A percentile compares a stretch with the other conserved stretches of the same genome.
Conservation (phyloP, 2,888 invertebrate genomes). For the Thymelicus lineola region DNA sequence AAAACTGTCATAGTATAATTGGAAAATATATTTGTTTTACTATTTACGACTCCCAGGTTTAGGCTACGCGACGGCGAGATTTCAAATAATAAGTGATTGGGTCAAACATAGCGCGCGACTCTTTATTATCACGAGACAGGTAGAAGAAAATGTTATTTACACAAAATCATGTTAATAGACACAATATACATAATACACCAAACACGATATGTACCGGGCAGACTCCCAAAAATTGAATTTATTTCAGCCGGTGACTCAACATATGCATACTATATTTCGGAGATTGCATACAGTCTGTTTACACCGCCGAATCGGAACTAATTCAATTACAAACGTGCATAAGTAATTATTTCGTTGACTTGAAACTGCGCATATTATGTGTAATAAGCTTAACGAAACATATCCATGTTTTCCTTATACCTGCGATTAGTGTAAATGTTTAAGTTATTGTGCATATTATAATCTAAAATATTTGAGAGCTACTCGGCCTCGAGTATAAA, state of each 20-base stretch:
- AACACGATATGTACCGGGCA: slow-evolving; percentile 40
- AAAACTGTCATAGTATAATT: no score
- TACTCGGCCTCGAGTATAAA: not conserved
- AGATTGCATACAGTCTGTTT: not conserved
- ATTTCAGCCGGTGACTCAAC: slow-evolving; percentile 27
- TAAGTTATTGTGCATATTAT: not conserved
- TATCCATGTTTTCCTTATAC: not conserved
- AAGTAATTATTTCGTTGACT: not conserved
- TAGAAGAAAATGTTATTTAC: not conserved
- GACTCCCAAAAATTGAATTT: slow-evolving; percentile 41
- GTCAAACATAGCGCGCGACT: no score
- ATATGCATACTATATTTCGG: not conserved
- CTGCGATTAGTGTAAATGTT: not conserved
- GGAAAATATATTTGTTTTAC: no score
- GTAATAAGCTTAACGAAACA: not conserved
- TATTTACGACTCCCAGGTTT: no score
- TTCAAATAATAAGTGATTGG: no score
- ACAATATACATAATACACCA: not conserved
- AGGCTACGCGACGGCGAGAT: no score
- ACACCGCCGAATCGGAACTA: not conserved
- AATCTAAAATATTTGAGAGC: not conserved
- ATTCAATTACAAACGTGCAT: not conserved
- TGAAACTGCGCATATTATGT: no score
- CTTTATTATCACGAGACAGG: no score
- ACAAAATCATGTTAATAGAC: not conserved